Evolutionary conservation across 2,113 vertebrate species (phyloP).

Genomic region (Climacteris rufus): DNA sequence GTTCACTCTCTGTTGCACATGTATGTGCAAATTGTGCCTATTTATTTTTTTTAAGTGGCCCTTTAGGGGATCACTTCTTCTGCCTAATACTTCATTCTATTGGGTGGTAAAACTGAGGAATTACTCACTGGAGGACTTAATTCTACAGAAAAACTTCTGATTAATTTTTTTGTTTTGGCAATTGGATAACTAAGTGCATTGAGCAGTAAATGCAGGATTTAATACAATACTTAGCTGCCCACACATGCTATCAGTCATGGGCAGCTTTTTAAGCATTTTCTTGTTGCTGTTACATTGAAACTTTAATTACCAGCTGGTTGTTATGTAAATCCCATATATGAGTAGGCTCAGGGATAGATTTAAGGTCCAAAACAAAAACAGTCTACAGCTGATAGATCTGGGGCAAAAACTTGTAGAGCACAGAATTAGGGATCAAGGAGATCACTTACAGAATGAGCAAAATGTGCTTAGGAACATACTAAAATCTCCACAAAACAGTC

Average conservation of each 20-base stretch:
- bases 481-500: not conserved
- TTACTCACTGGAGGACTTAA: not conserved
- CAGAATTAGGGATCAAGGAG: not conserved
- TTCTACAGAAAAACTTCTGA: not conserved
- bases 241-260: not conserved
- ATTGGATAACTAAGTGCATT: not conserved
- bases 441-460: not conserved
- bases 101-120: not conserved
- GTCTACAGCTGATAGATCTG: not conserved
- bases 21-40: not conserved
- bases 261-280: not conserved
- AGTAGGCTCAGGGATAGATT: not conserved
- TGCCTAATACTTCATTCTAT: not conserved
- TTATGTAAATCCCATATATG: not conserved
- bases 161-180: not conserved
- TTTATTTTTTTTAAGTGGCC: not conserved
- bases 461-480: not conserved
- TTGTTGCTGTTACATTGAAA: not conserved
- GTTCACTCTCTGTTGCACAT: not conserved
- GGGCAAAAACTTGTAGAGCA: not conserved
- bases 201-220: not conserved
- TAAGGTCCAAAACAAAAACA: not conserved
- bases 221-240: not conserved
- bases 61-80: not conserved
- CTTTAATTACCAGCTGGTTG: not conserved